These are phyloP conservation scores for Aleiodes leptofemur DNA, from an alignment of 2,888 invertebrate species.

Conservation along the genomic window DNA sequence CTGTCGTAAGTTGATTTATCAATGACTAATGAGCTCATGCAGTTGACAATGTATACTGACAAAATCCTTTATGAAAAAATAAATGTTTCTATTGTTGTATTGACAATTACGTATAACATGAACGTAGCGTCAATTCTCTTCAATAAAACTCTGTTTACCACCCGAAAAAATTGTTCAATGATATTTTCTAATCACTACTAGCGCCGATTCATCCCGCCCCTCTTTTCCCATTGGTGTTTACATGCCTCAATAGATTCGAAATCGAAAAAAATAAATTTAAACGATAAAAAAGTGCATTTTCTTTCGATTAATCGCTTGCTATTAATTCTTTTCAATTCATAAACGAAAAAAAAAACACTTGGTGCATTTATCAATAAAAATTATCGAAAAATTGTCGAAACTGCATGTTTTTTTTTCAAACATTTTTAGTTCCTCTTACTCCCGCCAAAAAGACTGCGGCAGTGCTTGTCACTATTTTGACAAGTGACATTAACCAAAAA, in stretches of 20 bases:
- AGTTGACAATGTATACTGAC: neutral
- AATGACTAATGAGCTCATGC: too few relatives aligned
- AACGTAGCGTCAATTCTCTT: conserved; percentile 12
- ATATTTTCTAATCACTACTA: neutral
- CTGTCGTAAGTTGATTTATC: too few relatives aligned
- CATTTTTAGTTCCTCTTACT: too few relatives aligned
- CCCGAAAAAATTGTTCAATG: neutral
- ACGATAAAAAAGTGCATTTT: too few relatives aligned
- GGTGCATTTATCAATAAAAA: too few relatives aligned
- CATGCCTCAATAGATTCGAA: too few relatives aligned
- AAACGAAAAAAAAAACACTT: too few relatives aligned
- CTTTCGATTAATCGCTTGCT: too few relatives aligned
- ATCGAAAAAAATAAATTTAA: too few relatives aligned
- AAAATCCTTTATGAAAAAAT: neutral
- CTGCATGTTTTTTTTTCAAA: too few relatives aligned
- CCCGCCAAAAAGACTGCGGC: neutral
- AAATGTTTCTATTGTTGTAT: conserved; percentile 1
- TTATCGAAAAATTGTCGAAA: too few relatives aligned
- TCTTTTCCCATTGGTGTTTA: neutral
- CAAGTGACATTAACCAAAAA: neutral
- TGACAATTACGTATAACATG: conserved; percentile 17
- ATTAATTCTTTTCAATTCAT: too few relatives aligned
- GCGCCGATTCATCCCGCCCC: neutral
- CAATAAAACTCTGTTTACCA: neutral
- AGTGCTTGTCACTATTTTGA: conserved; percentile 24